Conservation (phyloP, 1,140 invertebrate genomes). For the Eupeodes corollae region DNA sequence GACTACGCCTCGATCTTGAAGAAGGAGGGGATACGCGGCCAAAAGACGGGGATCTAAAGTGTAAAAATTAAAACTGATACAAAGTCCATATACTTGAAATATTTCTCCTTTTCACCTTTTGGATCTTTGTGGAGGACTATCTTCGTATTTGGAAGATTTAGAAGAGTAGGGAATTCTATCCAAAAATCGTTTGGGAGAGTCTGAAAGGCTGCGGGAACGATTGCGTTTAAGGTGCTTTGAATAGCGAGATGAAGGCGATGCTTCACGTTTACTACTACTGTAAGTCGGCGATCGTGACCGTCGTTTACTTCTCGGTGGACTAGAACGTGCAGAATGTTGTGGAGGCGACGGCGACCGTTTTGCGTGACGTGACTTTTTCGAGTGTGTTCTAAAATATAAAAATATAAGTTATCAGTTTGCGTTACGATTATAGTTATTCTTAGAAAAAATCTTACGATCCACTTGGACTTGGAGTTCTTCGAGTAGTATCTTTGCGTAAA, state of each 20-base stretch:
- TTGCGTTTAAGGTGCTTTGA: constrained; percentile 20
- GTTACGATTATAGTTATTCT: not conserved
- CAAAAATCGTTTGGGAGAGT: constrained; percentile 21
- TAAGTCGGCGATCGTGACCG: constrained; percentile 28
- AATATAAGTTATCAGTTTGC: not conserved
- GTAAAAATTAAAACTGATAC: not conserved
- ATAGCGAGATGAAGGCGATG: constrained; percentile 9
- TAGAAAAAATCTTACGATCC: not conserved
- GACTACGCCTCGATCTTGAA: not conserved
- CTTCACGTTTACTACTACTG: constrained; percentile 5
- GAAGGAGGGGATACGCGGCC: not conserved
- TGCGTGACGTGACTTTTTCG: not conserved
- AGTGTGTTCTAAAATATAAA: not conserved
- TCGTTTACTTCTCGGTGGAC: constrained; percentile 14
- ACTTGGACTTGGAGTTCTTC: not conserved
- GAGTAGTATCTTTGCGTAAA: not conserved
- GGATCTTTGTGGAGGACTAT: constrained; percentile 11
- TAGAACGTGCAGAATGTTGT: constrained; percentile 11
- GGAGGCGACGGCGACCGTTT: constrained; percentile 6
- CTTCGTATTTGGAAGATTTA: constrained; percentile 15
- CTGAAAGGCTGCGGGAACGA: constrained; percentile 24
- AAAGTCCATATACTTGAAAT: not conserved
- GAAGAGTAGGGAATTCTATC: constrained; percentile 15
- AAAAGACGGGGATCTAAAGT: constrained; percentile 9
- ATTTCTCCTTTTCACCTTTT: not conserved